phyloP scores from a whole-genome alignment of 2,113 vertebrate genomes.

The Thamnophis sirtalis region DNA sequence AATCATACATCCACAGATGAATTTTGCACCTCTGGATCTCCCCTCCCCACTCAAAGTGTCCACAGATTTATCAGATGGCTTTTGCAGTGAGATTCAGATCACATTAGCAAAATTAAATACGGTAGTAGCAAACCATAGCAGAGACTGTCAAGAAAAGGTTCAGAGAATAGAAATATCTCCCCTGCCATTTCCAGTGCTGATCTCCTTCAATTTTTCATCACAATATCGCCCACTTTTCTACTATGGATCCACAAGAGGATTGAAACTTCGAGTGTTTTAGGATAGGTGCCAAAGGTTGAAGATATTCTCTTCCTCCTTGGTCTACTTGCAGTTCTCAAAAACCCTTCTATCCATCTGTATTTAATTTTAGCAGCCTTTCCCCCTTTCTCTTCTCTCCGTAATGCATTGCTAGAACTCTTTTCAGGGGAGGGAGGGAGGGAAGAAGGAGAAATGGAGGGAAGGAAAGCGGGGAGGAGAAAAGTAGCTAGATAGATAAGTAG shows the following conservation, averaged over 20 bases:
- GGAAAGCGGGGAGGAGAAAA: neutral
- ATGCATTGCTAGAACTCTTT: neutral
- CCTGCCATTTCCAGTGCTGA: neutral
- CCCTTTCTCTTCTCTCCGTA: neutral
- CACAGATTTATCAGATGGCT: neutral
- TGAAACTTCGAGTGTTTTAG: neutral
- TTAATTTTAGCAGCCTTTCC: neutral
- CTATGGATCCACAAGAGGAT: neutral
- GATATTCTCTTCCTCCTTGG: neutral
- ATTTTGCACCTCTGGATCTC: neutral
- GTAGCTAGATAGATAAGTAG: too few relatives aligned
- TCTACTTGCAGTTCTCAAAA: neutral
- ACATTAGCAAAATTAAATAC: neutral
- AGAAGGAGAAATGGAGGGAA: neutral
- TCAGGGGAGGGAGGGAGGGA: neutral
- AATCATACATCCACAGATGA: neutral
- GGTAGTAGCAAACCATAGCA: neutral
- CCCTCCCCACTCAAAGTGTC: neutral
- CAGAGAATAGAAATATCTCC: neutral
- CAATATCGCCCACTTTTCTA: neutral
- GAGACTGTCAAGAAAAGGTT: neutral
- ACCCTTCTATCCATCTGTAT: neutral
- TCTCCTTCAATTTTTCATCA: neutral
- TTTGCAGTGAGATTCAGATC: neutral
- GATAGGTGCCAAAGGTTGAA: neutral